These are phyloP conservation scores for Kryptolebias marmoratus DNA, from an alignment of 2,113 vertebrate species.

Conservation along the genomic window DNA sequence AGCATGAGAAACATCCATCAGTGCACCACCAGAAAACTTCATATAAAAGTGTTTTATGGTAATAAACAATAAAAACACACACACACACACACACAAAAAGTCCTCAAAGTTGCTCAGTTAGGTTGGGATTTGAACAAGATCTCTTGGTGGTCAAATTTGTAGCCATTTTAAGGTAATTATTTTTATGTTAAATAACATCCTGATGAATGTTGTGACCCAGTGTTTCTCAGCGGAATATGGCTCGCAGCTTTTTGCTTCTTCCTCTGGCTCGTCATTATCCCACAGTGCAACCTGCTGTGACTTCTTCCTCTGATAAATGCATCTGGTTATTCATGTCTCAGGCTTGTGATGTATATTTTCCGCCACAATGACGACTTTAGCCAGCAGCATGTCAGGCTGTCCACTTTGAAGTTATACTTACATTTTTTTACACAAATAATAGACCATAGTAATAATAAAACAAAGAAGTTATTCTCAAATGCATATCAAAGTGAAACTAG, in stretches of 20 bases:
- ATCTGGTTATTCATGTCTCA: neutral
- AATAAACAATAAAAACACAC: no score
- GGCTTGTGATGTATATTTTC: neutral
- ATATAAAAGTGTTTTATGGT: neutral
- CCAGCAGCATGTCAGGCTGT: no score
- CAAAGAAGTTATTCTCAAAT: neutral
- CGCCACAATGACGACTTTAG: neutral
- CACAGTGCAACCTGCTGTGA: slow-evolving; percentile 5
- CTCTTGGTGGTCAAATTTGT: neutral
- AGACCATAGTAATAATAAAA: neutral
- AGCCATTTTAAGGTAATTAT: neutral
- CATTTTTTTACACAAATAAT: no score
- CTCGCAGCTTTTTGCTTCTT: neutral
- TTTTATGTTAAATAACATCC: neutral
- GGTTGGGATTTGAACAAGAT: no score
- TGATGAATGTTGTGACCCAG: neutral
- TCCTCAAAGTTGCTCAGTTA: no score
- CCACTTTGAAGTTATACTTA: no score
- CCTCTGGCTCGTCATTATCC: neutral
- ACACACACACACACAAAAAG: no score
- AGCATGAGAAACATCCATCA: no score
- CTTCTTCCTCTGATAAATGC: neutral
- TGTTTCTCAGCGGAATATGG: neutral
- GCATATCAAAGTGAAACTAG: no score
- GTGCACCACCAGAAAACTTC: no score